Evolutionary conservation across 2,113 vertebrate species (phyloP).

Genomic region (Tetraodon nigroviridis): DNA sequence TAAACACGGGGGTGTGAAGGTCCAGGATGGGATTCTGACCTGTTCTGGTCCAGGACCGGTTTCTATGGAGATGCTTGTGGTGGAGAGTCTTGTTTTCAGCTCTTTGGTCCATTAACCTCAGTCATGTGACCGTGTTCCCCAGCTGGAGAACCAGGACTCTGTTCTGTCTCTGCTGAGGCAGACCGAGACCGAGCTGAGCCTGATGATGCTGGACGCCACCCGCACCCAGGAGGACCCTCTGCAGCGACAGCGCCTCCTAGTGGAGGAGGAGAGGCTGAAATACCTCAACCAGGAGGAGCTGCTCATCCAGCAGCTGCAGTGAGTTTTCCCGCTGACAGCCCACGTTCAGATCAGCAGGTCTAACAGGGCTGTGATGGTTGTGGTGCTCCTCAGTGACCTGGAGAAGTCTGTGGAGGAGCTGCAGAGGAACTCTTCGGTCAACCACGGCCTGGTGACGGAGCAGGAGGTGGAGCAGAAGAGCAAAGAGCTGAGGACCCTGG

Average conservation of each 20-base stretch:
- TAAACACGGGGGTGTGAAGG: too few species aligned
- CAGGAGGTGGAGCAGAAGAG: slow-evolving; percentile 95
- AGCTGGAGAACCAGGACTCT: slow-evolving; percentile 94
- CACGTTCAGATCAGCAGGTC: too few species aligned
- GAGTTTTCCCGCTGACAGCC: slow-evolving; percentile 53
- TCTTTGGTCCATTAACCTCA: too few species aligned
- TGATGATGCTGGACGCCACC: slow-evolving; percentile 87
- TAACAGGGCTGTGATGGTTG: background rate
- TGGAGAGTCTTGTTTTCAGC: too few species aligned
- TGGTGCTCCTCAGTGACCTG: slow-evolving; percentile 79
- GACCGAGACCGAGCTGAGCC: slow-evolving; percentile 89
- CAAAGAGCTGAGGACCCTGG: slow-evolving; percentile 86
- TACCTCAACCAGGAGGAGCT: slow-evolving; percentile 97
- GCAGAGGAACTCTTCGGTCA: slow-evolving; percentile 84
- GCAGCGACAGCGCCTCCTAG: slow-evolving; percentile 93
- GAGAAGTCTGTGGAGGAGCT: slow-evolving; percentile 94
- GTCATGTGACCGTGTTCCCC: slow-evolving; percentile 18
- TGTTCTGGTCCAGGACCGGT: too few species aligned
- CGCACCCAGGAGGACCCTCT: slow-evolving; percentile 94
- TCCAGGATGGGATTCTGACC: too few species aligned
- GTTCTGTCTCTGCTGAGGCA: slow-evolving; percentile 86
- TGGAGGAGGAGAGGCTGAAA: slow-evolving; percentile 94
- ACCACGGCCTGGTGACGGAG: slow-evolving; percentile 83
- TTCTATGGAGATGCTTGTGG: too few species aligned
- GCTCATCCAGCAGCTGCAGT: slow-evolving; percentile 96